These are phyloP conservation scores for Microchrysa polita DNA, from an alignment of 2,888 invertebrate genomes.

Conservation along the genomic window DNA sequence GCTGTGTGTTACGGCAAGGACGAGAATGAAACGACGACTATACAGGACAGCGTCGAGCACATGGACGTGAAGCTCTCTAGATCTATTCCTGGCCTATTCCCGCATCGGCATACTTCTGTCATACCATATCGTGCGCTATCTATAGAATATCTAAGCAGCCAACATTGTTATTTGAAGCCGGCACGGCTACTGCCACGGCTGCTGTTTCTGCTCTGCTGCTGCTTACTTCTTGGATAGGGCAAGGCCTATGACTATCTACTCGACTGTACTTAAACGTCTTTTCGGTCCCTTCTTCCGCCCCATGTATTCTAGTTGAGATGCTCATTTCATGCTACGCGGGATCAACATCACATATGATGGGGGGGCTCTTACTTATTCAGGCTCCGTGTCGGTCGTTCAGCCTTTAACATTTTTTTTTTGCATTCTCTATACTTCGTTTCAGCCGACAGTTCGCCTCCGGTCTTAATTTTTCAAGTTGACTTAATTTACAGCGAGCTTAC, in stretches of 20 bases:
- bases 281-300: background rate
- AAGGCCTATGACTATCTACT: background rate
- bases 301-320: background rate
- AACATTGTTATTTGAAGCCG: slow-evolving; percentile 30
- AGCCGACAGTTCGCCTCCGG: background rate
- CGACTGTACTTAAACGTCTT: background rate
- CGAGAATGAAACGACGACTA: background rate
- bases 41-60: slow-evolving; percentile 7
- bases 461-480: slow-evolving; percentile 34
- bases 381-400: background rate
- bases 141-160: slow-evolving; percentile 25
- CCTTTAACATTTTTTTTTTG: slow-evolving; percentile 22
- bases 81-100: slow-evolving; percentile 12
- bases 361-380: slow-evolving; percentile 4
- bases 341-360: slow-evolving; percentile 32
- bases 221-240: background rate
- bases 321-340: slow-evolving; percentile 3
- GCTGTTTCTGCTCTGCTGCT: too few species aligned
- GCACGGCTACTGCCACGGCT: background rate
- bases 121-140: slow-evolving; percentile 9
- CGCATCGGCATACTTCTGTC: slow-evolving; percentile 12
- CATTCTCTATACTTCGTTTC: background rate
- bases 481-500: slow-evolving; percentile 25
- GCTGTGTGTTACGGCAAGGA: slow-evolving; percentile 6
- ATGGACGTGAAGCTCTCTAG: slow-evolving; percentile 27